Evolutionary conservation across 2,888 invertebrate genomes (phyloP), one percentile per base, ranked within the genome.

Genomic region (Erpobdella octoculata): DNA sequence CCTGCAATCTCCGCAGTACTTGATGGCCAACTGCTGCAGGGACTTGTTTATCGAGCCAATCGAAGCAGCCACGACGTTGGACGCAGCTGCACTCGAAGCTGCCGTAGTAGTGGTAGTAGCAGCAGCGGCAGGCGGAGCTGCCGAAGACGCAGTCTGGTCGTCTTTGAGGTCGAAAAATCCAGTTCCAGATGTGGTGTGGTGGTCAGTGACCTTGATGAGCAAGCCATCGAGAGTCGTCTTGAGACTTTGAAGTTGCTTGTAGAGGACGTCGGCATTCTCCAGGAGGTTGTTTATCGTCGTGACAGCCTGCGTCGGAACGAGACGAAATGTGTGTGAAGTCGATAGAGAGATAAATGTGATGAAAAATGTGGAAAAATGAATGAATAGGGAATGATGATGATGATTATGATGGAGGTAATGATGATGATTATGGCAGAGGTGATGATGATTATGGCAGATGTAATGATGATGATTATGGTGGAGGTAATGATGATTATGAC

Each of bases 1-100:
- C 82, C 92, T 92, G 81, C 94, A 95, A 79, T 97, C 96, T 64
- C 89, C 90, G 82, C 94, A 93, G 84, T 96, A 96, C 81, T 92
- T 91, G 82, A 93, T 93, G 1, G 95, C 95, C 53, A 96, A 86
- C 76, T 92, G 88, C 81, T 96, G 95, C 78, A 96, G 95, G 68
- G 92, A 91, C 81, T 91, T 89, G 84, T 94, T 95, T 59, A 95
- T 68, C 33, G 61, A 35, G 37, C 21, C 37, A 2, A 35, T 31
- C 12, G 37, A 21, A 12, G 64, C 21, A 15, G 64, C 25, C n/a
- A 61, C n/a, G 15, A 53, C 21, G 0, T 67, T 36, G 15, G 69
- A 18, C 46, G 53, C 59, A 1, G 68, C 28, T 12, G 31, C 31
- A 15, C 66, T 28, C 18, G 59, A 35, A n/a, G 66, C n/a, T n/a